Evolutionary conservation across 2,113 vertebrate genomes (phyloP), one percentile per base, ranked within the genome.

Genomic region (Lepisosteus oculatus): DNA sequence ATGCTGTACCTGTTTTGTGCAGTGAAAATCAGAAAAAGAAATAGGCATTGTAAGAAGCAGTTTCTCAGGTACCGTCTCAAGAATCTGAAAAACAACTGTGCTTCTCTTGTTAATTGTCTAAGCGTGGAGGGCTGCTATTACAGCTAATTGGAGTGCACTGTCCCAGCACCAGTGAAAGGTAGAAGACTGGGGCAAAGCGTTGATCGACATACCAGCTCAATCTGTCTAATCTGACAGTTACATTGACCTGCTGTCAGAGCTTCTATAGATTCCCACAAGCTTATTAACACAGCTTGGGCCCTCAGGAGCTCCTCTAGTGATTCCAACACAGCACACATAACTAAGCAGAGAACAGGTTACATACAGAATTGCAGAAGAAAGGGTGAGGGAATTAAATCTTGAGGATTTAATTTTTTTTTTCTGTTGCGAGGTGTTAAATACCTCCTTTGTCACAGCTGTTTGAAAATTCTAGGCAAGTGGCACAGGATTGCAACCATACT

Each of bases 101-200:
- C 47, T 51, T 51, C 5, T 9, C 47, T 6, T 51, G 9, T 51
- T 51, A 51, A 51, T 51, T 51, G 47, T 5, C 47, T 51, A 9
- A 51, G 47, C 47, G 9, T 51, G 47, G 47, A 51, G 47, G 47
- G 5, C 5, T 51, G 47, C 9, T 51, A 9, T 51, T 4, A 29
- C 12, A 67, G 4, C 13, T 68, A 68, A 55, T 68, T 68, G 66
- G 67, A 55, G 54, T 13, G 67, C 55, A 51, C 45, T 43, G n/a
- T 55, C n/a, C 51, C 47, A 17, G 15, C n/a, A 55, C 6, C 12
- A 17, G 55, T 43, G 54, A 69, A 57, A 69, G 12, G 55, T 14
- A 7, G 68, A 55, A 17, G 17, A 43, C 59, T 61, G 14, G 56
- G 15, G 55, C 29, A 29, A 3, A 14, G 13, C 9, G 15, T 41